Conservation (phyloP, 2,888 invertebrate species). For the Coelopa pilipes region DNA sequence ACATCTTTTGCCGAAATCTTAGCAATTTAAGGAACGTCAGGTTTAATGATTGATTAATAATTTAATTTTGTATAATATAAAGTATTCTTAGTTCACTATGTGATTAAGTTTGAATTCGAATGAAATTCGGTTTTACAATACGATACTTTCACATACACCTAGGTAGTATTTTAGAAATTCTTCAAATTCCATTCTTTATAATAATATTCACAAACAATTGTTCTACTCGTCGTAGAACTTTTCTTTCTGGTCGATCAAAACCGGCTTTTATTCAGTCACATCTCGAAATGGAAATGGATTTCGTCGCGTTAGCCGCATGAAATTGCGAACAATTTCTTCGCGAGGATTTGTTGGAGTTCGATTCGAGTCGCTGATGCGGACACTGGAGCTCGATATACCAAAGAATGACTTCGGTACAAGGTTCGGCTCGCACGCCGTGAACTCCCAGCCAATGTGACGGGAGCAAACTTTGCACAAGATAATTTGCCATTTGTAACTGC, state of each 20-base stretch:
- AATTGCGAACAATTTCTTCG: slow-evolving; percentile 53
- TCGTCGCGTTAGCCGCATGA: slow-evolving; percentile 51
- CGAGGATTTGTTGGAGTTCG: slow-evolving; percentile 49
- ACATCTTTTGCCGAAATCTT: slow-evolving; percentile 62
- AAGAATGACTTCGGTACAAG: slow-evolving; percentile 77
- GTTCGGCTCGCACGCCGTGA: slow-evolving; percentile 73
- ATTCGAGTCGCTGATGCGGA: slow-evolving; percentile 61
- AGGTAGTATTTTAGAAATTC: too few species aligned
- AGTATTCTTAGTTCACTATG: neutral
- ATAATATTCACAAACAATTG: too few species aligned
- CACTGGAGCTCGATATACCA: slow-evolving; percentile 74
- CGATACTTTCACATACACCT: too few species aligned
- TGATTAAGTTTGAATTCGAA: neutral
- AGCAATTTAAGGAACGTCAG: slow-evolving; percentile 42
- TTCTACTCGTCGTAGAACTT: too few species aligned
- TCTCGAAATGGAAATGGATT: too few species aligned
- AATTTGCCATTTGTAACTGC: slow-evolving; percentile 84
- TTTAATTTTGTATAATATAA: neutral
- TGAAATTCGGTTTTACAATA: neutral
- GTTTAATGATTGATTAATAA: slow-evolving; percentile 1
- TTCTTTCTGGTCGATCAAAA: too few species aligned
- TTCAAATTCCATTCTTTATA: too few species aligned
- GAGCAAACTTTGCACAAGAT: slow-evolving; percentile 75
- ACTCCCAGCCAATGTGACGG: slow-evolving; percentile 83
- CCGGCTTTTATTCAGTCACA: too few species aligned